phyloP scores from a whole-genome alignment of 2,888 invertebrate species.

The Drosophila macrospina region DNA sequence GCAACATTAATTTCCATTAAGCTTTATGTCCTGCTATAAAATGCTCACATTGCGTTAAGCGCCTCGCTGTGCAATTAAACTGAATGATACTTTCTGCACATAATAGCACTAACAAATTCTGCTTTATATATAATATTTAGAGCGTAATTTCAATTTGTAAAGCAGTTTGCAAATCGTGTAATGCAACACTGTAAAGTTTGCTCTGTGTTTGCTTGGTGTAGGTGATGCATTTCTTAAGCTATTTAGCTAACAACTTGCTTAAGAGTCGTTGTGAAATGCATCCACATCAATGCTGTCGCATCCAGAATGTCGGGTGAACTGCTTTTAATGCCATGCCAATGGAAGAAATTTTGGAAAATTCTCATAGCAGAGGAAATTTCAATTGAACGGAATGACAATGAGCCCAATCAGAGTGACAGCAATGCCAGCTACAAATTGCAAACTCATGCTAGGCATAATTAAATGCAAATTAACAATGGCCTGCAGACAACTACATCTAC shows the following conservation, averaged over 20 bases:
- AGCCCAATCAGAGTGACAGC: constrained; percentile 91
- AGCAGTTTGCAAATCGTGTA: background rate
- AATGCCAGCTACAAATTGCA: constrained; percentile 89
- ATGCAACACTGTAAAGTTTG: background rate
- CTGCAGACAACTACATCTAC: constrained; percentile 22
- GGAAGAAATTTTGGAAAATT: constrained; percentile 13
- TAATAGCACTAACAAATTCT: constrained; percentile 2
- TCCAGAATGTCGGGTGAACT: background rate
- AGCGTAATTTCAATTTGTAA: background rate
- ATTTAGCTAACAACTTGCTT: background rate
- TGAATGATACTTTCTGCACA: background rate
- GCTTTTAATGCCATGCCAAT: background rate
- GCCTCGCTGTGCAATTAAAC: constrained; percentile 1
- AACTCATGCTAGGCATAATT: constrained; percentile 45
- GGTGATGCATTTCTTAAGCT: background rate
- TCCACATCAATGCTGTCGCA: background rate
- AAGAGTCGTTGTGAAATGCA: background rate
- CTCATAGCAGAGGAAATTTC: constrained; percentile 88
- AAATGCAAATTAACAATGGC: constrained; percentile 61
- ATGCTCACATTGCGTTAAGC: constrained; percentile 4
- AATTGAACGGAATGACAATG: constrained; percentile 88
- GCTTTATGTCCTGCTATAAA: constrained; percentile 23
- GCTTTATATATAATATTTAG: background rate
- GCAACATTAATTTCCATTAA: constrained; percentile 45
- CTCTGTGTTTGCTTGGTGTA: background rate